phyloP scores from a whole-genome alignment of 2,888 invertebrate species.

The Lasioglossum calceatum region DNA sequence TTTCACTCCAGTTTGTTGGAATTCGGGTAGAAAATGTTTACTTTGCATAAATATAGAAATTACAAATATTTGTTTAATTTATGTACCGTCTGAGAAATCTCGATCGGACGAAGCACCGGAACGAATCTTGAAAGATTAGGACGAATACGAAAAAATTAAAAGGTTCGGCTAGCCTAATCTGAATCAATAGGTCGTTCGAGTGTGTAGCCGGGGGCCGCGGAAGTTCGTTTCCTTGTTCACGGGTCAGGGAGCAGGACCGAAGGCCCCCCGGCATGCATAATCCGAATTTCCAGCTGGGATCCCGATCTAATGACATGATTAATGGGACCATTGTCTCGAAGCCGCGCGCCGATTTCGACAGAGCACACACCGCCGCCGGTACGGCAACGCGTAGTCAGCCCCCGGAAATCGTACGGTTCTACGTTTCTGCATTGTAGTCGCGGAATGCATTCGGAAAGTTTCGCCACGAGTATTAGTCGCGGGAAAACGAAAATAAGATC shows the following conservation, averaged over 20 bases:
- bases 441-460: background rate
- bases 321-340: constrained; percentile 58
- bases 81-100: too few relatives aligned
- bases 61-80: too few relatives aligned
- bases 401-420: background rate
- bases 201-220: constrained; percentile 50
- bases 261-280: constrained; percentile 46
- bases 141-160: background rate
- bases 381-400: background rate
- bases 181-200: constrained; percentile 55
- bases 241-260: constrained; percentile 38
- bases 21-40: too few relatives aligned
- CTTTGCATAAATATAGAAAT: too few relatives aligned
- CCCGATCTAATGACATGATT: constrained; percentile 59
- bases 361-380: background rate
- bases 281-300: constrained; percentile 61
- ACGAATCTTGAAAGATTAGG: too few relatives aligned
- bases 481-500: background rate
- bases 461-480: background rate
- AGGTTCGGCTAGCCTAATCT: background rate
- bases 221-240: constrained; percentile 62
- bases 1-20: too few relatives aligned
- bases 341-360: constrained; percentile 15
- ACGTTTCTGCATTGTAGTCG: background rate
- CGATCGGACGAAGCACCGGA: too few relatives aligned